Evolutionary conservation across 2,113 vertebrate genomes (phyloP), one percentile per base, ranked within the genome.

Genomic region (Mirounga angustirostris): DNA sequence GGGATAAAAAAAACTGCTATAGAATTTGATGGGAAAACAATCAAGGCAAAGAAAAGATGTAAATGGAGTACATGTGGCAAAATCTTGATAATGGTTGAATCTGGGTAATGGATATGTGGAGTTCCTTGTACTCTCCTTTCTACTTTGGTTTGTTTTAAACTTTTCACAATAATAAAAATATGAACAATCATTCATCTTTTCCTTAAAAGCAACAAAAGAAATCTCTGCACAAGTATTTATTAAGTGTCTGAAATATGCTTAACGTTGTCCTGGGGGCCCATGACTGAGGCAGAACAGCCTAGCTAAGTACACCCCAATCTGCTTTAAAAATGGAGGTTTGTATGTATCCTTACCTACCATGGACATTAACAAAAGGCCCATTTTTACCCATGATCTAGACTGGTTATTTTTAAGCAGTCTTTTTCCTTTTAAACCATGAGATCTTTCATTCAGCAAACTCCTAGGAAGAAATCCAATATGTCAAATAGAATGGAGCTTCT

Each of bases 351-450:
- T 65, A 36, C 69, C 36, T 71, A 18, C 65, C 36, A 43, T 21
- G n/a, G 24, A 76, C 65, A 40, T 54, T 54, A 46, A 81, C 43
- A 74, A 43, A 94, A 61, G 4, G 93, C 58, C 71, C 63, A 10
- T 63, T 94, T 90, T 91, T 65, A 52, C 22, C 63, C 26, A 28
- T 82, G 43, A 86, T 61, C 46, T 50, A 73, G 28, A 61, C 71
- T 21, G 14, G 30, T 50, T 65, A 22, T 30, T 87, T 94, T 80
- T 78, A 80, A 90, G 63, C 40, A 50, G 24, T 50, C 28, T 71
- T 92, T 94, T 96, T 59, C 63, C 22, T 97, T 76, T 96, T 52
- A 95, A 91, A 19, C 14, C 59, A 28, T 59, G 33, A 89, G 91
- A 71, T 69, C 79, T 59, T 67, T 58, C 26, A 69, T 54, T 85